phyloP scores from a whole-genome alignment of 1,140 invertebrate species.

The Conus betulinus region DNA sequence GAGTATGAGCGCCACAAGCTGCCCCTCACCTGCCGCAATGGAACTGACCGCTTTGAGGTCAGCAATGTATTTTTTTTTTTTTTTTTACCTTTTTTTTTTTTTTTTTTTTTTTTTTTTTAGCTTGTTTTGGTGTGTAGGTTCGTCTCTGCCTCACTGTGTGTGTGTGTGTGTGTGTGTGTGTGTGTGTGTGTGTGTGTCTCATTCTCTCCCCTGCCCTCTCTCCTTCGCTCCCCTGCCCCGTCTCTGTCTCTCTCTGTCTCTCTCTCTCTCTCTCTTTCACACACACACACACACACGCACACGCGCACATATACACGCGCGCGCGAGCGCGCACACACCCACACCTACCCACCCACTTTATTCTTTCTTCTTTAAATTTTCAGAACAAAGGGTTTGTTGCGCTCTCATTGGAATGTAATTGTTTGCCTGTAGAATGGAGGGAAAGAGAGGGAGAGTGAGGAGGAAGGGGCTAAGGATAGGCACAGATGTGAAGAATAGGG shows the following conservation, averaged over 20 bases:
- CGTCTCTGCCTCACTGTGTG: neutral
- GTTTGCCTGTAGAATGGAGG: neutral
- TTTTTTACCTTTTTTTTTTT: neutral
- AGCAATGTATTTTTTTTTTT: neutral
- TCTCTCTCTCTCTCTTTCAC: constrained; percentile 6
- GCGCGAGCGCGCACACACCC: neutral
- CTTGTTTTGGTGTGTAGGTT: neutral
- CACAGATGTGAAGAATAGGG: neutral
- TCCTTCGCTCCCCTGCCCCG: neutral
- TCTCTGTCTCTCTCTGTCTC: neutral
- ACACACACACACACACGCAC: neutral
- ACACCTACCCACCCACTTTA: neutral
- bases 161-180: neutral
- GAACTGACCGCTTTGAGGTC: constrained; percentile 48
- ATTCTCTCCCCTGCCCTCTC: neutral
- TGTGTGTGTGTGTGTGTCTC: neutral
- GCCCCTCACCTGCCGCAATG: constrained; percentile 59
- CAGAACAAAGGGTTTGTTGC: neutral
- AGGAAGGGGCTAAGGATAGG: neutral
- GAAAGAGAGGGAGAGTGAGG: neutral
- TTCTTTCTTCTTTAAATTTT: too few species aligned
- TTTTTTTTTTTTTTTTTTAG: neutral
- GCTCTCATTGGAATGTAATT: neutral
- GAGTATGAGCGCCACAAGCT: constrained; percentile 58
- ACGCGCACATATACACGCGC: neutral